These are phyloP conservation scores for Xestia xanthographa DNA, from an alignment of 2,888 invertebrate genomes.

Conservation along the genomic window DNA sequence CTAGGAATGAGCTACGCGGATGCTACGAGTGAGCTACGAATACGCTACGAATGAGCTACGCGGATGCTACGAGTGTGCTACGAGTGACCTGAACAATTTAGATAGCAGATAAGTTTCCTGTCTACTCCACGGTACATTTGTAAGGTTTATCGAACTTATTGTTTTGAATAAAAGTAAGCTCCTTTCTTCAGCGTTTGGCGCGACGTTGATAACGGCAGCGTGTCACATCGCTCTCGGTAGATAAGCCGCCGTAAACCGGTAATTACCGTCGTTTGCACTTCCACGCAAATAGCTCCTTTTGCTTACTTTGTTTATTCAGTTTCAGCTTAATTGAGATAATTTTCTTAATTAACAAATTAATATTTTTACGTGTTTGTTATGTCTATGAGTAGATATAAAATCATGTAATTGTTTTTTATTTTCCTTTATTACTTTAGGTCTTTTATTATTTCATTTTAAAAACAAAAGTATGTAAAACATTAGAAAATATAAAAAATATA, in stretches of 20 bases:
- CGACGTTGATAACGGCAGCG: constrained; percentile 29
- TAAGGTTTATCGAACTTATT: constrained; percentile 19
- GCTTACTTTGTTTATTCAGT: constrained; percentile 31
- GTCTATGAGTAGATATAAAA: no score
- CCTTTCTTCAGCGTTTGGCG: constrained; percentile 34
- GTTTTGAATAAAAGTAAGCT: constrained; percentile 25
- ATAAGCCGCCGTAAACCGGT: constrained; percentile 53
- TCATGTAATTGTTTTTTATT: neutral
- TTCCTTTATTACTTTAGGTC: neutral
- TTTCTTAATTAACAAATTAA: constrained; percentile 1
- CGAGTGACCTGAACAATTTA: no score
- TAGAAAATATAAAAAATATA: no score
- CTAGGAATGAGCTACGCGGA: neutral
- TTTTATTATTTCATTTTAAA: no score
- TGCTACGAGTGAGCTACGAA: neutral
- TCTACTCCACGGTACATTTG: neutral
- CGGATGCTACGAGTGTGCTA: neutral
- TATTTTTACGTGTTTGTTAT: neutral
- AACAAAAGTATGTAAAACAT: no score
- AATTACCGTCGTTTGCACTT: constrained; percentile 58
- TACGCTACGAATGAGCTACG: neutral
- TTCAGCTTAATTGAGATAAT: constrained; percentile 30
- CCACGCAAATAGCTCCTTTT: constrained; percentile 32
- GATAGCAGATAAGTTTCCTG: neutral
- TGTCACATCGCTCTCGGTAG: constrained; percentile 35